Evolutionary conservation across 2,113 vertebrate genomes (phyloP).

Genomic region (Mungos mungo): DNA sequence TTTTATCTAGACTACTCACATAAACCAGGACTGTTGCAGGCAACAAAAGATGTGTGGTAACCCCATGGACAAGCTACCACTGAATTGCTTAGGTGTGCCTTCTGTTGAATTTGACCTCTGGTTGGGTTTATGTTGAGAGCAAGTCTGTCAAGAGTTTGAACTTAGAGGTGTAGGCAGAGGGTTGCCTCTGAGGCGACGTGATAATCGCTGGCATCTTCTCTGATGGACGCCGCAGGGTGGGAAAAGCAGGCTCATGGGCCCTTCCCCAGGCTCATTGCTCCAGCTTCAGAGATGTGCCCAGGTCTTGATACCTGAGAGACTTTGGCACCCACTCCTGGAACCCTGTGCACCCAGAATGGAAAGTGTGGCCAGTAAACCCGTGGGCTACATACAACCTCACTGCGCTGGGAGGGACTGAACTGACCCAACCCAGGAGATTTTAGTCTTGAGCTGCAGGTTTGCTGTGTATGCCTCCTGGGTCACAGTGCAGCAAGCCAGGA

Average conservation of each 20-base stretch:
- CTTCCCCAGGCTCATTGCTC: background rate
- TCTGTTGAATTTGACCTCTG: background rate
- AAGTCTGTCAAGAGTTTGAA: background rate
- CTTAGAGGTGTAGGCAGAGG: background rate
- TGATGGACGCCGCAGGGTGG: background rate
- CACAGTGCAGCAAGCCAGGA: background rate
- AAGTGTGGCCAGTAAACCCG: rapidly evolving
- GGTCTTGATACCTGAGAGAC: background rate
- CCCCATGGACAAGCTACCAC: background rate
- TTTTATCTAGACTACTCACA: background rate
- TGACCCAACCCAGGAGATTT: rapidly evolving
- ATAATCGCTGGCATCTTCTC: background rate
- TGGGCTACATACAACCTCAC: background rate
- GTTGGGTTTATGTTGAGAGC: background rate
- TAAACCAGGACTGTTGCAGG: background rate
- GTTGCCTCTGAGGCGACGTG: background rate
- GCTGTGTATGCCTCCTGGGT: background rate
- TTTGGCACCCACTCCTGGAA: background rate
- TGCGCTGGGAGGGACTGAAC: background rate
- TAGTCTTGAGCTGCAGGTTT: background rate
- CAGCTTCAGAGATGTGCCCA: background rate
- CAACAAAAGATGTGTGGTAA: background rate
- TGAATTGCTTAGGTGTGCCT: background rate
- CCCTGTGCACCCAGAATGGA: background rate
- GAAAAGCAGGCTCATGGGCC: background rate